phyloP scores from a whole-genome alignment of 2,797 vertebrate species.

The Arctocebus calabarensis region DNA sequence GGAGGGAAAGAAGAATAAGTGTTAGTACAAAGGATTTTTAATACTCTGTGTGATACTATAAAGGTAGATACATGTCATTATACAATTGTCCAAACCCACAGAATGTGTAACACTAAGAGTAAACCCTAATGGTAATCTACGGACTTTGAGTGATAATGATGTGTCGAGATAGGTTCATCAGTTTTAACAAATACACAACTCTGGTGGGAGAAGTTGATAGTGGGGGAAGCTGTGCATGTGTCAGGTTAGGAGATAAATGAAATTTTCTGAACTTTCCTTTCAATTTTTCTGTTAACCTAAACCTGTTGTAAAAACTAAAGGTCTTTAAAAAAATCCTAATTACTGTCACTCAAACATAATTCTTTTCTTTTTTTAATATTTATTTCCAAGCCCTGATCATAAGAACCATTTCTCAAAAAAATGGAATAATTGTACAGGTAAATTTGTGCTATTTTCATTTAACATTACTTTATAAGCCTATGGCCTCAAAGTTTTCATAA shows the following conservation, averaged over 20 bases:
- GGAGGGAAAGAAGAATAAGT: neutral
- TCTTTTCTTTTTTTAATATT: neutral
- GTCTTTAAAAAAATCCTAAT: neutral
- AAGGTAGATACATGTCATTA: neutral
- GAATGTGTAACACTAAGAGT: neutral
- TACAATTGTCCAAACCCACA: neutral
- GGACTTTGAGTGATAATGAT: neutral
- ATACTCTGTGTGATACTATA: neutral
- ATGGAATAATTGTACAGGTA: neutral
- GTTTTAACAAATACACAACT: neutral
- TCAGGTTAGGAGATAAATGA: neutral
- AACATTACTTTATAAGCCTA: neutral
- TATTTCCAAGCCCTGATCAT: neutral
- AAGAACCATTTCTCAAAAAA: constrained; percentile 32
- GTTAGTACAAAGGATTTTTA: neutral
- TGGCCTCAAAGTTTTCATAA: neutral
- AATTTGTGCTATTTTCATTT: neutral
- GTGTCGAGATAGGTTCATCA: neutral
- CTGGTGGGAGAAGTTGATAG: neutral
- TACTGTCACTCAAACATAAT: neutral
- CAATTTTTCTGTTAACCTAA: neutral
- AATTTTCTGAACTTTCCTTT: neutral
- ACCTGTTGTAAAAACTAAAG: neutral
- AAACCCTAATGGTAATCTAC: neutral
- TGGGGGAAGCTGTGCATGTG: neutral